A percentile compares a stretch with the other conserved stretches of the same genome.
Evolutionary conservation across 2,113 vertebrate genomes (phyloP).

Genomic region (Hyaena hyaena): DNA sequence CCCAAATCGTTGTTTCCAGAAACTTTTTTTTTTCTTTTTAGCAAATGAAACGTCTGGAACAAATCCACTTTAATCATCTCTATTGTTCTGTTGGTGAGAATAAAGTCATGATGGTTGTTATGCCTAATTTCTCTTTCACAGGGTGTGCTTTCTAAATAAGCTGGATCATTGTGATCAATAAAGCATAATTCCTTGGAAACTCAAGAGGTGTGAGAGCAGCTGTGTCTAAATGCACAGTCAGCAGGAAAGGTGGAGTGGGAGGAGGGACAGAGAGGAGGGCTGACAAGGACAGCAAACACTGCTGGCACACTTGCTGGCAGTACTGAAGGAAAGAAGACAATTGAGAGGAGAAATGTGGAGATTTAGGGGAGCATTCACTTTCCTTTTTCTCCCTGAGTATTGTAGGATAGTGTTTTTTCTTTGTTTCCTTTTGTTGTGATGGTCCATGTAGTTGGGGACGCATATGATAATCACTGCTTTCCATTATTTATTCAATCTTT

Average conservation of each 20-base stretch:
- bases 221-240: background rate
- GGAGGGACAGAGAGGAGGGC: background rate
- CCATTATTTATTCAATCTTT: background rate
- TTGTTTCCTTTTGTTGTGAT: background rate
- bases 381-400: background rate
- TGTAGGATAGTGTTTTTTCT: background rate
- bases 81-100: background rate
- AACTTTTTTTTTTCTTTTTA: background rate
- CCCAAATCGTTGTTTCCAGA: background rate
- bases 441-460: background rate
- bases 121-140: background rate
- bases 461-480: background rate
- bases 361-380: background rate
- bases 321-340: background rate
- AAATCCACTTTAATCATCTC: background rate
- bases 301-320: background rate
- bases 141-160: background rate
- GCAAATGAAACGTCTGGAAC: background rate
- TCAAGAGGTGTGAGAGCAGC: background rate
- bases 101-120: background rate
- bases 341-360: background rate
- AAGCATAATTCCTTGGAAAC: background rate
- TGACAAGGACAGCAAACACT: background rate
- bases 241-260: background rate
- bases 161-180: background rate